Evolutionary conservation across 2,113 vertebrate species (phyloP), one percentile per base, ranked within the genome.

Genomic region (Centropristis striata): DNA sequence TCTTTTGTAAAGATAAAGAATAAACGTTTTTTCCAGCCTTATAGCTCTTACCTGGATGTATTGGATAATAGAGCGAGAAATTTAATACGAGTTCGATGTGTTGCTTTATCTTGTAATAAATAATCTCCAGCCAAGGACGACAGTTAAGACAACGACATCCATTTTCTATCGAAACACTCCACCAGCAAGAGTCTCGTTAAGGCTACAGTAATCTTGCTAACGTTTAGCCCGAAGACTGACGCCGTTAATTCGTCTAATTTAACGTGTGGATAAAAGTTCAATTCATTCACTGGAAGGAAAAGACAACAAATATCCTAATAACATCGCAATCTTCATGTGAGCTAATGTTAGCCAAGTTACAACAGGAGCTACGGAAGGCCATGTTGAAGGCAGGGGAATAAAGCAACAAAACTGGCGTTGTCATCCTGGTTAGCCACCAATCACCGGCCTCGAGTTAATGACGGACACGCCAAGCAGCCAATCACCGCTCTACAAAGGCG

Each of bases 391-490:
- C 88, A 91, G 71, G 75, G 84, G 71, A 85, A 88, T 86, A 66
- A 88, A 83, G 88, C 82, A 86, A 81, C 80, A 83, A 90, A 90
- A 91, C 86, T 91, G 92, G 90, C 90, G 86, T 84, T 83, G 86
- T 92, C 91, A 91, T 91, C 79, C 78, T 74, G 83, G 71, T 71
- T 68, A 44, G 14, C 72, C 28, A 86, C 95, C 93, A 95, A 95
- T 95, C 93, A 87, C 1, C 21, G 72, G 61, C 54, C 79, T 21
- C 21, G 54, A 14, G 13, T 44, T 0, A 2, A 16, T 88, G 70
- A 92, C 64, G 50, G 94, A 90, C 92, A 88, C 6, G 37, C 32
- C n/a, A 7, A 49, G 0, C 36, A 46, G 53, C 93, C 93, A 94
- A 92, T 88, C 92, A 60, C 2, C 20, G 77, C 21, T 25, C 44